These are phyloP conservation scores for Atherinosoma microstoma DNA, from an alignment of 2,797 vertebrate genomes.

Conservation along the genomic window DNA sequence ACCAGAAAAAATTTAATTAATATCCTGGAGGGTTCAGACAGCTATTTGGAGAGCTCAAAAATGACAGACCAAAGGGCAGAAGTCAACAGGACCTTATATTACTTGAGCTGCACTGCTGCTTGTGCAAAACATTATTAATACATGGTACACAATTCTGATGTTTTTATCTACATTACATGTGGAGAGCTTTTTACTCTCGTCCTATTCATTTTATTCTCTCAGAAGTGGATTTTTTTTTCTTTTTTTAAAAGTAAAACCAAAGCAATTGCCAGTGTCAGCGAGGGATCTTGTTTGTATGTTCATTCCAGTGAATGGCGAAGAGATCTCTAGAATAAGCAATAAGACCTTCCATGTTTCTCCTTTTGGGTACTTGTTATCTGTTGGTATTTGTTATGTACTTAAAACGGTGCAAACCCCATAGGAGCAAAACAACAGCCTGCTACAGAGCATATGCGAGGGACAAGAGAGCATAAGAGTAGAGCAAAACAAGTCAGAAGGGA, in stretches of 20 bases:
- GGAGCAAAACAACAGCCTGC: constrained; percentile 24
- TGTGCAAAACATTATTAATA: constrained; percentile 41
- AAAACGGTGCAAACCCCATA: constrained; percentile 10
- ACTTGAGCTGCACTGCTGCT: constrained; percentile 33
- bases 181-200: neutral
- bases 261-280: neutral
- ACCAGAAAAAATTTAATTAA: constrained; percentile 41
- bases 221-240: too few relatives aligned
- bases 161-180: neutral
- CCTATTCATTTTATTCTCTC: neutral
- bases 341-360: neutral
- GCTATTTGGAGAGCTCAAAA: constrained; percentile 47
- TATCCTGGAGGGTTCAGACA: constrained; percentile 28
- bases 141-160: constrained; percentile 6
- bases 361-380: constrained; percentile 4
- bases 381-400: constrained; percentile 6
- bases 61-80: constrained; percentile 40
- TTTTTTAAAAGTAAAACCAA: constrained; percentile 8
- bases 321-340: constrained; percentile 11
- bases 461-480: constrained; percentile 23
- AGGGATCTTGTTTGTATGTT: constrained; percentile 4
- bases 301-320: neutral
- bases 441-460: constrained; percentile 37
- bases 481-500: constrained; percentile 26
- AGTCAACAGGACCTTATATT: constrained; percentile 28